Evolutionary conservation across 1,140 invertebrate genomes (phyloP), one percentile per base, ranked within the genome.

Genomic region (Atopsyche davidsoni): DNA sequence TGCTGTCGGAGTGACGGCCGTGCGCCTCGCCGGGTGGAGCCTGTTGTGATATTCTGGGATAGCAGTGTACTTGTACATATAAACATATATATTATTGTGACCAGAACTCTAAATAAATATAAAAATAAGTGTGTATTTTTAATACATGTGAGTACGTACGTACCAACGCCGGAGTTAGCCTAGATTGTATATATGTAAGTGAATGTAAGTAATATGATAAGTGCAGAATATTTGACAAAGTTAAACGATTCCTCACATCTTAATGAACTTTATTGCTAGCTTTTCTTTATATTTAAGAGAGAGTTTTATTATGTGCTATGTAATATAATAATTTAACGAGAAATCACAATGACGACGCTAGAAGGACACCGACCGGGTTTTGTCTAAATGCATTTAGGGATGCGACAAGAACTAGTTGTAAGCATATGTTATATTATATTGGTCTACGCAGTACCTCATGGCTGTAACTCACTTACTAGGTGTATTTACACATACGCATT

Each of bases 1-100:
- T 86, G 63, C 69, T 87, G 62, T 87, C 84, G 57, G 84, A 86
- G 76, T 86, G 80, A 82, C 73, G 60, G 52, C 39, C 41, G 46
- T 36, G 47, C 34, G 42, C 28, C 19, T 23, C 43, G 51, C 50
- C 49, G 46, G 50, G 43, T 43, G 47, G 51, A 50, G 51, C 55
- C 58, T 57, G 44, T 57, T 57, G 58, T 57, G 58, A 57, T 57
- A 59, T 59, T 57, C 43, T 55, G 58, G 58, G 58, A 59, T 54
- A 57, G 55, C 55, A 53, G 53, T 58, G 53, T 52, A 45, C 45
- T 17, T 45, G 39, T 51, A 51, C 39, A 44, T 45, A 55, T 47
- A 44, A 28, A 49, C 46, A 52, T 54, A 54, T 53, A 56, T 44
- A 45, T 34, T 42, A 48, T 46, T 54, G 46, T 45, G 54, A 57